A percentile compares a stretch with the other conserved stretches of the same genome.
These are phyloP conservation scores for Natator depressus DNA, from an alignment of 2,113 vertebrate genomes.

Conservation along the genomic window DNA sequence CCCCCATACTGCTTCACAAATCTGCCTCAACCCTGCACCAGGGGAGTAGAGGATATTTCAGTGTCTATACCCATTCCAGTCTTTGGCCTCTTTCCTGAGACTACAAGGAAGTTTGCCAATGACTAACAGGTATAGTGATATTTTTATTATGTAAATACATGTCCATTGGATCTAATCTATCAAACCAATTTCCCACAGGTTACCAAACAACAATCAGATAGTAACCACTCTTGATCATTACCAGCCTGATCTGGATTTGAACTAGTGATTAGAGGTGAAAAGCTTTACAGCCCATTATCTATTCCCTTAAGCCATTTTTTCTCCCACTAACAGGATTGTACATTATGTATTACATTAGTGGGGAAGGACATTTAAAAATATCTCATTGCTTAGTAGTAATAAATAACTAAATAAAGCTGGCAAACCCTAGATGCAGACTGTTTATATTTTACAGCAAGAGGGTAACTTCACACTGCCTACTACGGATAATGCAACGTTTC, in stretches of 20 bases:
- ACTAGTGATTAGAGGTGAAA: conserved; percentile 10
- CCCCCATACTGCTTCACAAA: not conserved
- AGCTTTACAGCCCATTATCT: conserved; percentile 14
- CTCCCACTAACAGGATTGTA: not conserved
- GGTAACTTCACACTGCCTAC: conserved; percentile 63
- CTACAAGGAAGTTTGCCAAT: not conserved
- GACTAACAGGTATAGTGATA: not conserved
- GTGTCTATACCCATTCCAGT: not conserved
- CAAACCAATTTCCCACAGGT: not conserved
- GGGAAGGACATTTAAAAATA: not conserved
- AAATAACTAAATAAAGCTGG: conserved; percentile 7
- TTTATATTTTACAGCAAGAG: conserved; percentile 41
- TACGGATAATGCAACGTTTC: conserved; percentile 46
- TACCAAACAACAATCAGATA: conserved; percentile 38
- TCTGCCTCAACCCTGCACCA: not conserved
- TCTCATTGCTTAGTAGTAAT: not conserved
- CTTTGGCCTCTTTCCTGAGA: conserved; percentile 15
- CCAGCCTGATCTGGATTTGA: not conserved
- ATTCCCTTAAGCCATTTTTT: conserved; percentile 22
- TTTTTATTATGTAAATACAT: conserved; percentile 33
- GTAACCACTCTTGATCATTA: not conserved
- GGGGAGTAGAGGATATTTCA: not conserved
- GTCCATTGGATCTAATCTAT: not conserved
- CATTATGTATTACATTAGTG: conserved; percentile 12
- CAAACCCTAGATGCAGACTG: conserved; percentile 32